Percentiles rank a stretch among this genome's conserved stretches.
Evolutionary conservation across 2,113 vertebrate species (phyloP).

Genomic region (Zosterops borbonicus): DNA sequence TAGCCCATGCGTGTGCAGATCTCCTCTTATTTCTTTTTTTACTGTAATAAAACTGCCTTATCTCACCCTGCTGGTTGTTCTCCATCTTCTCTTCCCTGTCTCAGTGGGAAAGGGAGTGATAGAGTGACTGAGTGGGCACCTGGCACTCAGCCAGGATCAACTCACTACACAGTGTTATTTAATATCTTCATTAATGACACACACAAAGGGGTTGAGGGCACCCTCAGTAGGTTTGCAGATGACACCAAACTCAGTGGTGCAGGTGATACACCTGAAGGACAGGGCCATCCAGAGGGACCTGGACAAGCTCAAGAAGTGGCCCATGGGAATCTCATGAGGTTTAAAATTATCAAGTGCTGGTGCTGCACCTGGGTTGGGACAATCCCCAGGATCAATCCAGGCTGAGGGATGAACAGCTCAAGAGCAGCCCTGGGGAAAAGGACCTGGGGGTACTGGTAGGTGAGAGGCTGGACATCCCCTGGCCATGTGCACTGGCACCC

Average conservation of each 20-base stretch:
- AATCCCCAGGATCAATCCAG: background rate
- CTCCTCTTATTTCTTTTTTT: background rate
- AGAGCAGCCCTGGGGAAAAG: background rate
- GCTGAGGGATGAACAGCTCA: background rate
- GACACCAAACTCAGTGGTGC: background rate
- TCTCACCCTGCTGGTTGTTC: background rate
- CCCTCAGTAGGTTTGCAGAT: background rate
- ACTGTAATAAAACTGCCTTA: background rate
- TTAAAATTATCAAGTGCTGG: too few species aligned
- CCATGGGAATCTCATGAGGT: too few species aligned
- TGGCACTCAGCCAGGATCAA: too few species aligned
- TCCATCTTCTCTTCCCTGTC: background rate
- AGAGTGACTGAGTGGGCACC: too few species aligned
- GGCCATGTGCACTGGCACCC: too few species aligned
- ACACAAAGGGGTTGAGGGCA: background rate
- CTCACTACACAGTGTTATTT: background rate
- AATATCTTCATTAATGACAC: background rate
- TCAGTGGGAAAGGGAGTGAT: too few species aligned
- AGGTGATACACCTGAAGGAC: background rate
- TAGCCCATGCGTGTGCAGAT: accelerated
- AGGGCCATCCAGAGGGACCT: background rate
- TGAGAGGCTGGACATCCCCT: background rate
- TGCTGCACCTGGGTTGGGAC: background rate
- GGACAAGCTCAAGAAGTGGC: too few species aligned
- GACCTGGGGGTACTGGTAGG: background rate